A percentile compares a stretch with the other conserved stretches of the same genome.
Conservation (phyloP, 2,113 vertebrate species). For the Chloropsis cyanopogon region DNA sequence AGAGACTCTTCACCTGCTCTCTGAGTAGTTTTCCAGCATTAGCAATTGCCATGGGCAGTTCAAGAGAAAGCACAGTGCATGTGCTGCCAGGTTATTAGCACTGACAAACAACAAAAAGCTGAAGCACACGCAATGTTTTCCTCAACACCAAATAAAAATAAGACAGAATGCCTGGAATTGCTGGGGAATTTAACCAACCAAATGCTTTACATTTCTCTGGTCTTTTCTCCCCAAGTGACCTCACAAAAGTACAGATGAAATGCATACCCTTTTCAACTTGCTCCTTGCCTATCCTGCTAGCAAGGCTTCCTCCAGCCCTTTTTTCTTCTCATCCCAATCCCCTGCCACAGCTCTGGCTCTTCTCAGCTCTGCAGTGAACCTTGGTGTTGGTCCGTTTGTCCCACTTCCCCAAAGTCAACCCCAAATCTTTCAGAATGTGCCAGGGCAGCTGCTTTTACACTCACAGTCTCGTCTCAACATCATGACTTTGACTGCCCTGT, state of each 20-base stretch:
- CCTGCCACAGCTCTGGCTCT: not conserved
- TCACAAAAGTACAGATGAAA: not conserved
- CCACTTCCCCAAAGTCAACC: not conserved
- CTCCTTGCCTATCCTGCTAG: not conserved
- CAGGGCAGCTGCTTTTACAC: not conserved
- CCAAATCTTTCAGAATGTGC: not conserved
- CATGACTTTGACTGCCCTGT: not conserved
- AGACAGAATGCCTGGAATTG: conserved; percentile 36
- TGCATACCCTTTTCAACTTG: not conserved
- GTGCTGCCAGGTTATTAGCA: not conserved
- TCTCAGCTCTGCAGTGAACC: not conserved
- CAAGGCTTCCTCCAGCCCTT: not conserved
- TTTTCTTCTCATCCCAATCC: not conserved
- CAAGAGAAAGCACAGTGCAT: not conserved
- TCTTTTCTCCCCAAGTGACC: not conserved
- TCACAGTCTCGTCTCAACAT: accelerated
- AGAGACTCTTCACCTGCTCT: conserved; percentile 5
- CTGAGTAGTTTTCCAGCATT: not conserved
- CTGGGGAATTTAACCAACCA: not conserved
- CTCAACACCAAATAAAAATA: not conserved
- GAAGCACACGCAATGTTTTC: not conserved
- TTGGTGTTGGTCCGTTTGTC: accelerated
- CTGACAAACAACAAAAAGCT: not conserved
- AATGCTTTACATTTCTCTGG: conserved; percentile 43
- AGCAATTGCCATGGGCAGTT: not conserved